phyloP scores from a whole-genome alignment of 2,113 vertebrate genomes.

The Gymnarchus niloticus region DNA sequence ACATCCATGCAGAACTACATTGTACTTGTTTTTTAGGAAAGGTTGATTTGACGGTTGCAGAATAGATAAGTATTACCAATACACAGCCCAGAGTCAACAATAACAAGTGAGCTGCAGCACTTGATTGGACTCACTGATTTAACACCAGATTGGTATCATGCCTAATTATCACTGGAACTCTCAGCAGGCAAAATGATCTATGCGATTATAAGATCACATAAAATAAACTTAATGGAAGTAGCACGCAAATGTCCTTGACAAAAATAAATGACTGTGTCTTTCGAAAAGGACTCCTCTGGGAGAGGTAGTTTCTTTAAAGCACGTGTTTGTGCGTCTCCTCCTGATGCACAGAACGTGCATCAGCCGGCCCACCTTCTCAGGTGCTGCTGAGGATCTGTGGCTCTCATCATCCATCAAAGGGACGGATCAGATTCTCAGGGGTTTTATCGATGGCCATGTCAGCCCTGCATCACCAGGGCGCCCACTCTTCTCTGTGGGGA shows the following conservation, averaged over 20 bases:
- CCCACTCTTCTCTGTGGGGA: conserved; percentile 77
- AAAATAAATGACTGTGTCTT: conserved; percentile 19
- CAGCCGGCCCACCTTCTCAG: conserved; percentile 48
- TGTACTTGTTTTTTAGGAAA: conserved; percentile 43
- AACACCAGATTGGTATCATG: conserved; percentile 21
- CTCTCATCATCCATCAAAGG: conserved; percentile 83
- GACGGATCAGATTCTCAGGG: conserved; percentile 75
- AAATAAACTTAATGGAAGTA: conserved; percentile 2
- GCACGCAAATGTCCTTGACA: conserved; percentile 13
- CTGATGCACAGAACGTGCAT: neutral
- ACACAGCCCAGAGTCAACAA: conserved; percentile 57
- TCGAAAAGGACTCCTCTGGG: conserved; percentile 5
- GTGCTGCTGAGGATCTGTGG: conserved; percentile 84
- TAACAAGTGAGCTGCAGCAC: conserved; percentile 52
- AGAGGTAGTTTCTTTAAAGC: neutral
- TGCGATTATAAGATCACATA: conserved; percentile 30
- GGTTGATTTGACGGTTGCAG: conserved; percentile 47
- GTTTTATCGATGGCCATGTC: conserved; percentile 91
- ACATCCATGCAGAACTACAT: conserved; percentile 52
- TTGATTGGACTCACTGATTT: conserved; percentile 53
- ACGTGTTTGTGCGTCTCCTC: neutral
- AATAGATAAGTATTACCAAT: conserved; percentile 24
- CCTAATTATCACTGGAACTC: conserved; percentile 43
- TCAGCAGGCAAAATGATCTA: conserved; percentile 28
- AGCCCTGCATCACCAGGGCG: conserved; percentile 67